phyloP scores from a whole-genome alignment of 2,888 invertebrate species.

The Diploptera punctata region DNA sequence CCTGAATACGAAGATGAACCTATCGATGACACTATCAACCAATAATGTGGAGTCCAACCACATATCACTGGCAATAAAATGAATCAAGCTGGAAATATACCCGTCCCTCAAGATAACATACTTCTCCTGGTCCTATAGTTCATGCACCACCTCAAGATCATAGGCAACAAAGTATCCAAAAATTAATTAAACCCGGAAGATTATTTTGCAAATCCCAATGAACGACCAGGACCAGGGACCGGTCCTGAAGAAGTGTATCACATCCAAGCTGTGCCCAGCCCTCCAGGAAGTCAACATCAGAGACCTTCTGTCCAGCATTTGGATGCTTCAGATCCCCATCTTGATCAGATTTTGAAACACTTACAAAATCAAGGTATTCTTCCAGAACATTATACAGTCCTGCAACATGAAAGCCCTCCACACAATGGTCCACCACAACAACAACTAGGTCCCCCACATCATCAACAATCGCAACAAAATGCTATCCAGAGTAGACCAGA shows the following conservation, averaged over 20 bases:
- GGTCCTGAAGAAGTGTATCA: background rate
- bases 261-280: background rate
- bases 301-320: background rate
- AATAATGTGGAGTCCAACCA: background rate
- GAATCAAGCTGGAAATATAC: background rate
- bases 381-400: conserved; percentile 33
- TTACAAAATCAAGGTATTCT: conserved; percentile 52
- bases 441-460: too few relatives aligned
- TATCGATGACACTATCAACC: background rate
- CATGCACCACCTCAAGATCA: background rate
- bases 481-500: background rate
- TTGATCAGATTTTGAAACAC: conserved; percentile 53
- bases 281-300: background rate
- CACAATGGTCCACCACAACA: conserved; percentile 29
- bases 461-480: conserved; percentile 28
- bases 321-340: conserved; percentile 23
- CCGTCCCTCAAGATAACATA: background rate
- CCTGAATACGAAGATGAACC: background rate
- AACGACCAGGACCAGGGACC: background rate
- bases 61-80: too few relatives aligned
- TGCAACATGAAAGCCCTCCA: conserved; percentile 31
- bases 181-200: conserved; percentile 7
- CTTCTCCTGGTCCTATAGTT: background rate
- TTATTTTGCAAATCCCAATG: background rate
- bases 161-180: background rate